A percentile compares a stretch with the other conserved stretches of the same genome.
Evolutionary conservation across 1,140 invertebrate genomes (phyloP).

Genomic region (Campoletis sonorensis): DNA sequence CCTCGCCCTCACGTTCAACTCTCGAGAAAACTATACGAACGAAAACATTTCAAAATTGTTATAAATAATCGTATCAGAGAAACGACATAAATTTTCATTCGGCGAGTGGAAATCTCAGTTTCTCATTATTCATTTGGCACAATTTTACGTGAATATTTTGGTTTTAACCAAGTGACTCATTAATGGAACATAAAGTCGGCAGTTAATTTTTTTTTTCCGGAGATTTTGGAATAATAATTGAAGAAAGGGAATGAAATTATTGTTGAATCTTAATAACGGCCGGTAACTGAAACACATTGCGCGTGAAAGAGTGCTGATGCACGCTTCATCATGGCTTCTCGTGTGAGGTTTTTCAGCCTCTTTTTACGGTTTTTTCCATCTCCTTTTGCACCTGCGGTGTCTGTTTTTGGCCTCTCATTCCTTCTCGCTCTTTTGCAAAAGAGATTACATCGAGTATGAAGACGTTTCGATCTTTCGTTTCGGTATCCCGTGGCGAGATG

Average conservation of each 20-base stretch:
- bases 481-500: constrained; percentile 60
- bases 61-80: too few relatives aligned
- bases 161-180: too few relatives aligned
- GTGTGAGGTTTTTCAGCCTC: constrained; percentile 49
- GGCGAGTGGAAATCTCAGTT: too few relatives aligned
- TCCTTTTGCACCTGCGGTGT: constrained; percentile 54
- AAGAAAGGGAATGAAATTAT: too few relatives aligned
- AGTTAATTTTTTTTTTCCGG: too few relatives aligned
- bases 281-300: too few relatives aligned
- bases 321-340: constrained; percentile 27
- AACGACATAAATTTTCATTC: too few relatives aligned
- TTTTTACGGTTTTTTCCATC: constrained; percentile 1
- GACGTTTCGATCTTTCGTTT: constrained; percentile 58
- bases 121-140: too few relatives aligned
- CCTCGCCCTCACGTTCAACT: constrained; percentile 52
- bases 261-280: too few relatives aligned
- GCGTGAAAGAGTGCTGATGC: constrained; percentile 10
- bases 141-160: too few relatives aligned
- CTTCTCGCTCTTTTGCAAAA: constrained; percentile 2
- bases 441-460: constrained; percentile 51
- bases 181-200: too few relatives aligned
- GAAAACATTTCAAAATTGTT: constrained; percentile 2
- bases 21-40: constrained; percentile 29
- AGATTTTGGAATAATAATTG: too few relatives aligned
- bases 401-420: constrained; percentile 41